Percentiles rank a stretch among this genome's conserved stretches.
Evolutionary conservation across 2,888 invertebrate genomes (phyloP).

Genomic region (Sinohyriopsis cumingii): DNA sequence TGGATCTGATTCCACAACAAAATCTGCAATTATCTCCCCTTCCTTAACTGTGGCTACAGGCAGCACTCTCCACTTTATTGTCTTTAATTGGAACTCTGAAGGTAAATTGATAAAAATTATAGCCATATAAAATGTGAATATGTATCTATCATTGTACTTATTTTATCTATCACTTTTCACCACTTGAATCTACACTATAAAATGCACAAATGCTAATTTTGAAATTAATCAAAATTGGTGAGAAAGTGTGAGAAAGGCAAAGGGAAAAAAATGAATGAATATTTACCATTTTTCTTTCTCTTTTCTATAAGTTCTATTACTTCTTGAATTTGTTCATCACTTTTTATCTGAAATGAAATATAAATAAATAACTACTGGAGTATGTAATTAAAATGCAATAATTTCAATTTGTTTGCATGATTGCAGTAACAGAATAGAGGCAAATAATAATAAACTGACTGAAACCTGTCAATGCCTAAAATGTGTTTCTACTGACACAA

Average conservation of each 20-base stretch:
- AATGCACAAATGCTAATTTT: too few relatives aligned
- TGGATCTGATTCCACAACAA: slow-evolving; percentile 46
- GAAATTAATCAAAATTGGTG: too few relatives aligned
- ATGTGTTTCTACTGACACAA: too few relatives aligned
- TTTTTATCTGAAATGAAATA: not conserved
- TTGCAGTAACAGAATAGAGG: too few relatives aligned
- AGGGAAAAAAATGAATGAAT: not conserved
- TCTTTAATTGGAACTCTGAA: slow-evolving; percentile 48
- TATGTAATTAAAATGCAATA: not conserved
- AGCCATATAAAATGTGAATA: not conserved
- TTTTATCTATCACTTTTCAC: too few relatives aligned
- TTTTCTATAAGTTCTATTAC: too few relatives aligned
- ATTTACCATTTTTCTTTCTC: too few relatives aligned
- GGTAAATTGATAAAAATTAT: not conserved
- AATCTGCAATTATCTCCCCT: slow-evolving; percentile 47
- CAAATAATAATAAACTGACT: too few relatives aligned
- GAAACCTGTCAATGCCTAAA: too few relatives aligned
- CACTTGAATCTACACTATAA: too few relatives aligned
- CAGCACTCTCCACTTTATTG: slow-evolving; percentile 45
- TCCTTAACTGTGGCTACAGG: slow-evolving; percentile 35
- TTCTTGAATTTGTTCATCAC: not conserved
- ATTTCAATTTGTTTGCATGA: too few relatives aligned
- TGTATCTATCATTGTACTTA: not conserved
- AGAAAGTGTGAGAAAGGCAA: not conserved
- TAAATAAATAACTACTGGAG: not conserved